Conservation (phyloP, 2,888 invertebrate species). For the Pelosia muscerda region DNA sequence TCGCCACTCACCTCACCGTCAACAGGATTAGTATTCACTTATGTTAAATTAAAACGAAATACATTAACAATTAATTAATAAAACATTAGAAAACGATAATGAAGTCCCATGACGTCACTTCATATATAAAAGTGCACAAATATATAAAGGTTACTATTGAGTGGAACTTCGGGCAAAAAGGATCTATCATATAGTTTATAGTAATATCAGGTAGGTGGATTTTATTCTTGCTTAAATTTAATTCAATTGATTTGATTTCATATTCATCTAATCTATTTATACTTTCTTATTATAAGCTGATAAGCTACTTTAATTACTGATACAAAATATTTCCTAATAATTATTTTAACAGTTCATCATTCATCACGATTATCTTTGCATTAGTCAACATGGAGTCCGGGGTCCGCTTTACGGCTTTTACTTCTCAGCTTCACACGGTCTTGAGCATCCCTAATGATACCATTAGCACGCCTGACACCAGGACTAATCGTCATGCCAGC, state of each 20-base stretch:
- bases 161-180: conserved; percentile 24
- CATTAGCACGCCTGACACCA: too few relatives aligned
- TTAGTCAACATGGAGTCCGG: too few relatives aligned
- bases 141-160: conserved; percentile 30
- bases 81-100: conserved; percentile 85
- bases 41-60: conserved; percentile 14
- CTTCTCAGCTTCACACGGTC: too few relatives aligned
- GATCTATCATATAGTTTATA: conserved; percentile 22
- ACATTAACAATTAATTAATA: conserved; percentile 29
- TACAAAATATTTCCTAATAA: too few relatives aligned
- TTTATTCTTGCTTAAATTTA: not conserved
- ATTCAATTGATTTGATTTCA: not conserved
- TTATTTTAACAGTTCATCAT: too few relatives aligned
- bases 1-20: not conserved
- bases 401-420: too few relatives aligned
- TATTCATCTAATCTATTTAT: too few relatives aligned
- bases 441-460: too few relatives aligned
- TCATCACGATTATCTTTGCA: too few relatives aligned
- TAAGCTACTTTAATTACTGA: too few relatives aligned
- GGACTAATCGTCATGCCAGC: too few relatives aligned
- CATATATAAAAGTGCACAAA: conserved; percentile 33
- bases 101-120: conserved; percentile 61
- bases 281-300: too few relatives aligned
- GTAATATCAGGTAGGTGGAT: conserved; percentile 33
- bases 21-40: conserved; percentile 15